Conservation (phyloP, 2,113 vertebrate genomes). For the Phyllopteryx taeniolatus region DNA sequence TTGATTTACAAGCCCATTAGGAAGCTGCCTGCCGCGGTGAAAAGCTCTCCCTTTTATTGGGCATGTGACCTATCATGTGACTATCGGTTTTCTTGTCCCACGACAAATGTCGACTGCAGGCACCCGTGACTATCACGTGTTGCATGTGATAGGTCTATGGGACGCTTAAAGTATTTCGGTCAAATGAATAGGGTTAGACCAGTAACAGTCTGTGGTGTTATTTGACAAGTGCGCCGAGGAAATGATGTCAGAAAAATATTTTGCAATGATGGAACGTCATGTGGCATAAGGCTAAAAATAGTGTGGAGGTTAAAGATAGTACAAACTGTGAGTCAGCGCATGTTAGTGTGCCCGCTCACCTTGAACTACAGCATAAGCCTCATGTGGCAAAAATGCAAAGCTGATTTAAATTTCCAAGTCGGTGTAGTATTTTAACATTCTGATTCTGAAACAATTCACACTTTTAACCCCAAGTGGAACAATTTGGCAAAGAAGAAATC, state of each 20-base stretch:
- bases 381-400: neutral
- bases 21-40: conserved; percentile 31
- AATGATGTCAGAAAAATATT: conserved; percentile 2
- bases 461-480: too few relatives aligned
- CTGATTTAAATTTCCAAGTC: too few relatives aligned
- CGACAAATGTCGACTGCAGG: conserved; percentile 21
- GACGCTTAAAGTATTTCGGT: neutral
- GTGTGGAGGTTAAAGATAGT: neutral
- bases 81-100: conserved; percentile 45
- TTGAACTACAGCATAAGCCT: conserved; percentile 4
- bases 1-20: conserved; percentile 55
- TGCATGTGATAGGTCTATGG: neutral
- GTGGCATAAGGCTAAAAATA: neutral
- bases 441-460: too few relatives aligned
- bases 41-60: conserved; percentile 52
- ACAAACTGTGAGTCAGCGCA: neutral
- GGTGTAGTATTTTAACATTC: too few relatives aligned
- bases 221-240: neutral
- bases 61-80: conserved; percentile 59
- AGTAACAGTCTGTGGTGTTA: neutral
- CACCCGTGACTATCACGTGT: neutral
- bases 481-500: too few relatives aligned
- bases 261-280: conserved; percentile 2
- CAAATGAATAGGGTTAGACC: neutral
- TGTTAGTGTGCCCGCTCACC: conserved; percentile 8